Base-by-base conservation (phyloP, 2,888 invertebrate species). In the Aspidiotus rigidus region DNA sequence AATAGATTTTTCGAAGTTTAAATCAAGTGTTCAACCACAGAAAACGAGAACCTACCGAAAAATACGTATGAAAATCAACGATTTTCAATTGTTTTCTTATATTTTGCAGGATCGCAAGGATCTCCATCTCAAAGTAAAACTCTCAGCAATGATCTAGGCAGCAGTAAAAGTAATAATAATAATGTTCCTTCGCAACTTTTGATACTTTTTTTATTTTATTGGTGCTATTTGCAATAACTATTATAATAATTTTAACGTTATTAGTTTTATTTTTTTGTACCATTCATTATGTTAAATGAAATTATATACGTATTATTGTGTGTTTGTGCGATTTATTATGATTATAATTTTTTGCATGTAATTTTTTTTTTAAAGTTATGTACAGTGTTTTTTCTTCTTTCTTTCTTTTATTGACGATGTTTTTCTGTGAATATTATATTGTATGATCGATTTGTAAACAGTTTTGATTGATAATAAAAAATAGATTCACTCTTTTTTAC, bases 161-260 rank as follows among this genome's bases (percentile, higher is more conserved):
- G 39, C 56, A 17, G 39, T 28, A 66, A 15, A 59, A 44, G 42
- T 44, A 49, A 42, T 59, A 39, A 42, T 39, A 66, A 66, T 16
- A 59, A 44, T 57, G 66, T 66, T 66, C 66, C 66, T 66, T 60
- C 41, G 59, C 66, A 66, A 57, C 59, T 66, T 44, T 59, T 60
- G 28, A 28, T 44, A 28, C 59, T 17, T 16, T 66, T 66, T 66
- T 59, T 59, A 59, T 66, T 66, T 5, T 66, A 39, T 28, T 17
- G 8, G 13, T 28, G 13, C 39, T 64, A 17, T 39, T 64, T 10
- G 8, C 41, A 55, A n/a, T 55, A 41, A 55, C 40, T 28, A 28
- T 28, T 28, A 28, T 28, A 28, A 28, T 28, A 28, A 28, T 28
- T 28, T 28, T 28, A 28, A 28, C 28, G 28, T 28, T 28, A 28